Base-by-base conservation (phyloP, 2,888 invertebrate genomes). In the Acleris cristana region DNA sequence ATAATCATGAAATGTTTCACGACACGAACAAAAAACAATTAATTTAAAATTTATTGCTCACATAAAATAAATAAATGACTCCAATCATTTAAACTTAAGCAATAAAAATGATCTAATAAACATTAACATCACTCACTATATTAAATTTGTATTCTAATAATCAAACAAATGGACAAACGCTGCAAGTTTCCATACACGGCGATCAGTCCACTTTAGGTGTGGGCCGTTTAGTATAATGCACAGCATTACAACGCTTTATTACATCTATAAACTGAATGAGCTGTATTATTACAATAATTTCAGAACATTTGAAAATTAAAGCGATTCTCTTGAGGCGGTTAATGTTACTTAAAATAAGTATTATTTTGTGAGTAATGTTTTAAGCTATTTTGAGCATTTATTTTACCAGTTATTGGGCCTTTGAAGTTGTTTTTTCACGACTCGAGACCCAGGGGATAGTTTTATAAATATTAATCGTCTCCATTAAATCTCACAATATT, bases 121-220 rank as follows among this genome's bases (percentile, higher is more conserved):
- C 26, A 48, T 48, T 48, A 55, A 30, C 12, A 58, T 58, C 26
- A 48, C 48, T 58, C 26, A 48, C 48, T 18, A 48, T 26, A 57
- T 58, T 3, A 48, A 48, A 58, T 26, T 58, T 26, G 62, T 63
- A 45, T 67, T 34, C 58, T 58, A 67, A 67, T 67, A 53, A 58
- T 23, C 8, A 55, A 40, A 67, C 63, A 63, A 67, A 67, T 67
- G 57, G 53, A 58, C 48, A 30, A 52, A 34, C 51, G 40, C 34
- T 53, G 30, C 67, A 48, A 67, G 67, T 63, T 67, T 67, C 67
- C 67, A 23, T 63, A 63, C 62, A 40, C 26, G 58, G 67, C 51
- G 23, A 63, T 67, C 67, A 34, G 53, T 66, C 53, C 62, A 40
- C 45, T 53, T 67, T 53, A 67, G 62, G 67, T 67, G 67, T 67